phyloP scores from a whole-genome alignment of 2,888 invertebrate genomes.

The Mesorhabditis spiculigera region DNA sequence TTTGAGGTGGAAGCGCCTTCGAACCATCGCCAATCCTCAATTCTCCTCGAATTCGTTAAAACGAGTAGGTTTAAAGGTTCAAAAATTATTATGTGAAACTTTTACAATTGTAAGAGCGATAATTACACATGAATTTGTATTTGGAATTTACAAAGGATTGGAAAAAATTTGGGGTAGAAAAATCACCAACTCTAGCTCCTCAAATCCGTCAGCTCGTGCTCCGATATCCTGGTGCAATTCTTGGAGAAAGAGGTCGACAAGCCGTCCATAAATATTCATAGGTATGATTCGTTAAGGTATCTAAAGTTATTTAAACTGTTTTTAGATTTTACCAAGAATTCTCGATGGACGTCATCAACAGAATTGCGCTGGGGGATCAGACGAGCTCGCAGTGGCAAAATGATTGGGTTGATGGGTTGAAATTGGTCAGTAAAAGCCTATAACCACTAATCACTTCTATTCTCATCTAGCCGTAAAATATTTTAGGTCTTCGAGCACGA shows the following conservation, averaged over 20 bases:
- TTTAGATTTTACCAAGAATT: background rate
- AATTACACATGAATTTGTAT: background rate
- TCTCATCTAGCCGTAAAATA: background rate
- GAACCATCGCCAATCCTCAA: background rate
- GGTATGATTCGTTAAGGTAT: too few relatives aligned
- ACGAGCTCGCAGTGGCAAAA: background rate
- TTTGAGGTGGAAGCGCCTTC: background rate
- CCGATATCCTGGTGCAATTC: background rate
- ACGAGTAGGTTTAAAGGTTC: background rate
- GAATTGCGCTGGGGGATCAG: background rate
- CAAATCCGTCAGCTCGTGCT: background rate
- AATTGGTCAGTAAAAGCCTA: background rate
- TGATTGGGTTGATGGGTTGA: background rate
- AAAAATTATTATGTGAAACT: background rate
- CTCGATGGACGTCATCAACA: constrained; percentile 2
- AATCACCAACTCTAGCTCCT: background rate
- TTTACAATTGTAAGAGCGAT: too few relatives aligned
- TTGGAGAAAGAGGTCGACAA: background rate
- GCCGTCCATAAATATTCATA: background rate
- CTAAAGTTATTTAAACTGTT: too few relatives aligned
- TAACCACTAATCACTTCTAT: background rate
- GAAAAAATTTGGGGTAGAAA: background rate
- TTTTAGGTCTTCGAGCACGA: constrained; percentile 4
- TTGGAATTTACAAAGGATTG: background rate
- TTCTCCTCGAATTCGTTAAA: background rate